These are phyloP conservation scores for Ifrita kowaldi DNA, from an alignment of 2,113 vertebrate species.

Conservation along the genomic window DNA sequence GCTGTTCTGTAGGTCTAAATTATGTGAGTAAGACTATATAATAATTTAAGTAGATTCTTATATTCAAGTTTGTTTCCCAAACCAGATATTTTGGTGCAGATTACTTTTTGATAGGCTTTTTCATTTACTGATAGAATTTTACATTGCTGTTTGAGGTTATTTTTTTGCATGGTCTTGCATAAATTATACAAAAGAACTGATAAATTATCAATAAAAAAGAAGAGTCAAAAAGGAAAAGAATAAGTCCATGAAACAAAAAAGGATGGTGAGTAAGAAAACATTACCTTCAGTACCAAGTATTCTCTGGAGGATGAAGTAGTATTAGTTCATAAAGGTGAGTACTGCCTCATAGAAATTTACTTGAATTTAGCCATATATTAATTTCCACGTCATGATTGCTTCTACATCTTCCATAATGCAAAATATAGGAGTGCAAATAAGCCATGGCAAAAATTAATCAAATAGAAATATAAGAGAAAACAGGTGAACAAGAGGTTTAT, in stretches of 20 bases:
- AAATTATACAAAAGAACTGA: neutral
- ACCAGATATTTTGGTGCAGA: neutral
- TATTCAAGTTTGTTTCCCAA: neutral
- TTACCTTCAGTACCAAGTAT: neutral
- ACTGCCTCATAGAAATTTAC: neutral
- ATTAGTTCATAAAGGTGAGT: neutral
- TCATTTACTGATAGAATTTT: neutral
- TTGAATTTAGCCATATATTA: neutral
- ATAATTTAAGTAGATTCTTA: neutral
- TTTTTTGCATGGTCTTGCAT: neutral
- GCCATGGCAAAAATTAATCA: neutral
- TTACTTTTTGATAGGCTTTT: neutral
- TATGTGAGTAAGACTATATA: neutral
- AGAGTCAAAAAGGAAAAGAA: neutral
- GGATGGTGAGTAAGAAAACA: neutral
- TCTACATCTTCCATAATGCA: neutral
- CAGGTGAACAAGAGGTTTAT: neutral
- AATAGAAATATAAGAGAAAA: neutral
- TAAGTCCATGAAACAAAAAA: neutral
- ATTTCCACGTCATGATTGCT: neutral
- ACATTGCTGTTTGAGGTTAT: neutral
- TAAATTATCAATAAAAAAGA: neutral
- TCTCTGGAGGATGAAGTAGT: neutral
- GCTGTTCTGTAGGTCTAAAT: neutral
- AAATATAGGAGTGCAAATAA: neutral